Conservation (phyloP, 2,113 vertebrate species). For the Gallinago undulata region DNA sequence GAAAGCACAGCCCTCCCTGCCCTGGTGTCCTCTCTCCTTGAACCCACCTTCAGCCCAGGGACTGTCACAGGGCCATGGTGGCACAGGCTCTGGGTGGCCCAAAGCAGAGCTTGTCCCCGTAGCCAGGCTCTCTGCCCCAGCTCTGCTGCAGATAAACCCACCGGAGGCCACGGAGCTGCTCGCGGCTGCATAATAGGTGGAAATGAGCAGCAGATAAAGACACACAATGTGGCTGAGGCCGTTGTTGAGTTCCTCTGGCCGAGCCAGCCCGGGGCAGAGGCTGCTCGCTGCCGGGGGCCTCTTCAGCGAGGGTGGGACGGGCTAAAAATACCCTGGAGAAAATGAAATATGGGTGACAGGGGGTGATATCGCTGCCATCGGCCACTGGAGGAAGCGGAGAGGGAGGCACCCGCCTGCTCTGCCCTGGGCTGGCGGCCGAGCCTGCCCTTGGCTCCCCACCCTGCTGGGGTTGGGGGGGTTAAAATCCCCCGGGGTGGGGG, state of each 20-base stretch:
- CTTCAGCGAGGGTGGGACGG: constrained; percentile 7
- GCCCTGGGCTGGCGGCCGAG: background rate
- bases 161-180: background rate
- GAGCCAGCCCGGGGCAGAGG: background rate
- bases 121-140: background rate
- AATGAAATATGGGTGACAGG: constrained; percentile 44
- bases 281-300: background rate
- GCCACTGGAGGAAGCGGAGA: constrained; percentile 7
- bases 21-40: background rate
- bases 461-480: background rate
- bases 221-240: constrained; percentile 6
- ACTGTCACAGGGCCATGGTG: fast-evolving
- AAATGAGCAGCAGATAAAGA: constrained; percentile 63
- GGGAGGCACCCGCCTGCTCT: background rate
- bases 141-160: background rate
- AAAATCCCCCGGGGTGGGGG: background rate
- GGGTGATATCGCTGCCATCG: background rate
- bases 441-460: background rate
- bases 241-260: constrained; percentile 35
- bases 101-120: background rate
- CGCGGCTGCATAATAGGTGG: constrained; percentile 67
- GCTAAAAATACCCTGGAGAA: constrained; percentile 67
- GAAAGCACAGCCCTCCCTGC: background rate
- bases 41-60: background rate
- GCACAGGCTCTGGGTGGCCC: background rate